A percentile compares a stretch with the other conserved stretches of the same genome.
Evolutionary conservation across 2,113 vertebrate species (phyloP).

Genomic region (Spizaetus ornatus): DNA sequence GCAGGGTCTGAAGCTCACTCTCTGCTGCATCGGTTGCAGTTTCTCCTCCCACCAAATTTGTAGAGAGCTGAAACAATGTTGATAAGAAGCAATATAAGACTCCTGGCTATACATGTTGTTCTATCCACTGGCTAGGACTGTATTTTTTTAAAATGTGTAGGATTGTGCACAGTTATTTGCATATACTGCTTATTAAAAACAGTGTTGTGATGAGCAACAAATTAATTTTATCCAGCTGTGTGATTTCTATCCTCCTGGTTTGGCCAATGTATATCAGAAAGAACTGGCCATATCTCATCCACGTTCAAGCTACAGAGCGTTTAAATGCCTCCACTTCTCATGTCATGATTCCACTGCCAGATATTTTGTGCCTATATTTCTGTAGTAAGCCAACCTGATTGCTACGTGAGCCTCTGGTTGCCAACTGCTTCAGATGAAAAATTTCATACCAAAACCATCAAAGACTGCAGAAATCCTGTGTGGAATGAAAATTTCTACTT

Average conservation of each 20-base stretch:
- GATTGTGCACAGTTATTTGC: neutral
- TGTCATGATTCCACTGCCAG: neutral
- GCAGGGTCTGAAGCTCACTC: neutral
- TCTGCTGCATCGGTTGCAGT: neutral
- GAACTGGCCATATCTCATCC: neutral
- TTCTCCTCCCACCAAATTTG: neutral
- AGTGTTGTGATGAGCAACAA: neutral
- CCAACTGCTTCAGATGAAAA: conserved; percentile 71
- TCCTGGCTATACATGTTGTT: neutral
- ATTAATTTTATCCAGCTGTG: neutral
- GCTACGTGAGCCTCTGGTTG: conserved; percentile 74
- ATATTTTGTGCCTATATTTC: neutral
- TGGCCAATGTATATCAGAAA: neutral
- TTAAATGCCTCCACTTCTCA: neutral
- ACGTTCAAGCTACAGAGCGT: neutral
- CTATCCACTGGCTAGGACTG: neutral
- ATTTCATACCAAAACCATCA: conserved; percentile 65
- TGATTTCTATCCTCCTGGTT: neutral
- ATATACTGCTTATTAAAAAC: neutral
- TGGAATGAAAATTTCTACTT: conserved; percentile 82
- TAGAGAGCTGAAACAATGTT: neutral
- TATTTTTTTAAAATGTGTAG: neutral
- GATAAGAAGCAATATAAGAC: neutral
- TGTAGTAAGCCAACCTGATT: conserved; percentile 70
- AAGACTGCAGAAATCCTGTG: conserved; percentile 65